phyloP scores from a whole-genome alignment of 2,888 invertebrate species.

The Pinctada fucata region DNA sequence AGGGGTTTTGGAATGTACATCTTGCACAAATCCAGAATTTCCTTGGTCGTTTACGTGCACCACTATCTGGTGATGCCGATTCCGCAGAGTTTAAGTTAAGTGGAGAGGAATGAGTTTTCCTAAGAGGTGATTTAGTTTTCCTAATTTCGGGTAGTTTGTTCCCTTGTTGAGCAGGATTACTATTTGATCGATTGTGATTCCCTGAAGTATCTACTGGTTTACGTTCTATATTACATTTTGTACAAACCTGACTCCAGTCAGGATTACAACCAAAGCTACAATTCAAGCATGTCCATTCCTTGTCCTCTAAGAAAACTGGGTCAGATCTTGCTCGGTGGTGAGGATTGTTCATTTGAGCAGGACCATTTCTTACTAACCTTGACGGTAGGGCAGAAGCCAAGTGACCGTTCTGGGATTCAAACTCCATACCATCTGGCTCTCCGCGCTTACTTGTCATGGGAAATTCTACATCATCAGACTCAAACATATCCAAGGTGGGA shows the following conservation, averaged over 20 bases:
- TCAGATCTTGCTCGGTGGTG: slow-evolving; percentile 26
- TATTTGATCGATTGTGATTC: slow-evolving; percentile 8
- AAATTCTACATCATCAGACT: slow-evolving; percentile 48
- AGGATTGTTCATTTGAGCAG: slow-evolving; percentile 6
- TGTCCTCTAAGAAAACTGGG: slow-evolving; percentile 29
- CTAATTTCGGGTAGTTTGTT: slow-evolving; percentile 26
- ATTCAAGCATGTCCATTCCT: slow-evolving; percentile 90
- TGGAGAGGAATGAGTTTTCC: slow-evolving; percentile 16
- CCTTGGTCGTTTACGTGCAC: slow-evolving; percentile 20
- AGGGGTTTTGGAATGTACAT: slow-evolving; percentile 90
- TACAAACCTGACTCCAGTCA: slow-evolving; percentile 87
- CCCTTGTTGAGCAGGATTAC: slow-evolving; percentile 1
- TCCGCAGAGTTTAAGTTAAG: slow-evolving; percentile 1
- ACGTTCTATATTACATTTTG: slow-evolving; percentile 84
- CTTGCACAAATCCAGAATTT: slow-evolving; percentile 88
- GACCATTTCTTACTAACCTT: slow-evolving; percentile 4
- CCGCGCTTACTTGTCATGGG: slow-evolving; percentile 45
- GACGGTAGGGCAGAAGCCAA: slow-evolving; percentile 9
- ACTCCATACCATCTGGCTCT: slow-evolving; percentile 46
- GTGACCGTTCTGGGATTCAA: slow-evolving; percentile 23
- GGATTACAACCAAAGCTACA: slow-evolving; percentile 93
- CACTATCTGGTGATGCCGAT: slow-evolving; percentile 5
- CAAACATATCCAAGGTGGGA: slow-evolving; percentile 49
- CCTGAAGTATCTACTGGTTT: slow-evolving; percentile 19
- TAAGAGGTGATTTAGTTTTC: slow-evolving; percentile 6